Base-by-base conservation (phyloP, 1,140 invertebrate species). In the Apocrypta bakeri region DNA sequence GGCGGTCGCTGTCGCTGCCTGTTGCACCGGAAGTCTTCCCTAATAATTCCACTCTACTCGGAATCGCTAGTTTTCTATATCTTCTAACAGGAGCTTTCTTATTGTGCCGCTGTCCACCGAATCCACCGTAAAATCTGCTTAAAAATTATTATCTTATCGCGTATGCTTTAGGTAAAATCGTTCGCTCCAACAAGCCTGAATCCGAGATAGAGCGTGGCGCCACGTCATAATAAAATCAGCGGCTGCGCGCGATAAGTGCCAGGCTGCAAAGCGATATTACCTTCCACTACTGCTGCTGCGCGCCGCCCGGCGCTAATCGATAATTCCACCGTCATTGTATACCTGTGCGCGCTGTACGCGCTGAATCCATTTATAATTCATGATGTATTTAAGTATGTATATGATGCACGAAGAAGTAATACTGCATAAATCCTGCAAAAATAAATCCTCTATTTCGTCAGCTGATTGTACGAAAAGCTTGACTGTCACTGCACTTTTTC, bases 271-370 rank as follows among this genome's bases (percentile, higher is more conserved):
- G 42, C 42, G 17, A 17, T 17, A 48, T 48, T 48, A 48, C 42
- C 42, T 2, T 17, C 42, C 21, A 12, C 14, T 48, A 8, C 8
- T 1, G 37, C 37, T 1, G 31, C 24, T 40, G 12, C 11, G 29
- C 40, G 25, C 40, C 3, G 27, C 7, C 17, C 33, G 37, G 33
- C 40, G 75, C 27, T 33, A 42, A 77, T 78, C 76, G 64, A 78
- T 78, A 78, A 78, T 68, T 78, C 63, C 40, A 29, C n/a, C 63
- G 24, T 27, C 75, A 78, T 68, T 77, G 61, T 64, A 25, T 56
- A 56, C 48, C 3, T 7, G n/a, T 24, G 11, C 37, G 21, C 9
- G 25, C 33, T 3, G 66, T 37, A 37, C 77, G 9, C 9, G 63
- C 29, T 37, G 33, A 37, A 37, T 25, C 33, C 42, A 56, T 79